Base-by-base conservation (phyloP, 1,140 invertebrate species). In the Sitodiplosis mosellana region DNA sequence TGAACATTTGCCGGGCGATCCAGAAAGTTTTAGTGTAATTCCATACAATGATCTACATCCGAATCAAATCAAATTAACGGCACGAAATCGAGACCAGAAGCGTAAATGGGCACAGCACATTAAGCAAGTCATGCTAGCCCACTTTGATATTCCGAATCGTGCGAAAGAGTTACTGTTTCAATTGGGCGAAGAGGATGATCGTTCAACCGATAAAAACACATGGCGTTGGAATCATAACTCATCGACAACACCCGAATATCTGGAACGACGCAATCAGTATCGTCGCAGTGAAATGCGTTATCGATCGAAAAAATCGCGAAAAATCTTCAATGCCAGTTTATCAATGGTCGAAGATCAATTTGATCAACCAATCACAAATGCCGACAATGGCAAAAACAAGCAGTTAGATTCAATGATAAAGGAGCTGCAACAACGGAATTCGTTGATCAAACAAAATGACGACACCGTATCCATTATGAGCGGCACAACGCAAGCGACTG, bases 101-200 rank as follows among this genome's bases (percentile, higher is more conserved):
- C 72, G 88, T 49, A 83, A 91, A 61, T 97, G 93, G 92, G 86
- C 84, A 36, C 69, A 85, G 50, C 83, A 88, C 61, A 76, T 92
- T 55, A 92, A 92, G 63, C 56, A 86, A 61, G 86, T 94, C 15
- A 95, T 96, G 59, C 67, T 96, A 53, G 90, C 96, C 62, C 94
- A 93, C 68, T 95, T 90, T 66, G 87, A 82, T 19, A 96, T 97
- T 62, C 92, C 93, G 20, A 83, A 80, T 42, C 91, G 94, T 60
- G 91, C 91, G 5, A 77, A 88, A 53, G 84, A 91, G 57, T 68
- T 95, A 6, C 85, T 97, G 11, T 87, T 95, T 74, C 79, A 93
- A 64, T 73, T 95, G 33, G 89, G 88, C 45, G 86, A 89, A 60
- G 82, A 82, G 56, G 61, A 66, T 61, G 62, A 64, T 55, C 62